Base-by-base conservation (phyloP, 2,888 invertebrate genomes). In the Physocephala rufipes region DNA sequence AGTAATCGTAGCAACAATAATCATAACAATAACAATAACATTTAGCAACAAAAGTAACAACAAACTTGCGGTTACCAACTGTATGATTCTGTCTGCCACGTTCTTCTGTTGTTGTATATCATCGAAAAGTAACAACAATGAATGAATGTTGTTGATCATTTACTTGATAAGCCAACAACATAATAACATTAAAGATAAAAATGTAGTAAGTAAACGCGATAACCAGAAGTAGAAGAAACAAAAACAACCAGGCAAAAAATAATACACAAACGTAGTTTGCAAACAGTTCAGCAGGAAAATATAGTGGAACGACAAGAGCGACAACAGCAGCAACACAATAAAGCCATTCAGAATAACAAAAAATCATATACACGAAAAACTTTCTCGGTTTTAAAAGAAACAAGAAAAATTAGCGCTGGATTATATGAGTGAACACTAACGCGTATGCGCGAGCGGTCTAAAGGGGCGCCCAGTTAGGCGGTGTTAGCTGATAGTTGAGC, bases 71-170 rank as follows among this genome's bases (percentile, higher is more conserved):
- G 36, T 19, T 55, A 71, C 76, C 71, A 59, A 66, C 77, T 77
- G 73, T 71, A 70, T 71, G 72, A 43, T 77, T 76, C 77, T 77
- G 76, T 59, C 74, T 73, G 75, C 77, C 76, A 76, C 70, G 75
- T 74, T 73, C 73, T 76, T 76, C 62, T 71, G 77, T 76, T 77
- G 77, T 77, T 76, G 77, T 74, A 76, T 72, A 76, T 68, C 73
- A 71, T 36, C 67, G 70, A 55, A 74, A 74, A 69, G 70, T 74
- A 76, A 71, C 74, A 76, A 76, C 76, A 73, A 76, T 65, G 70
- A 30, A 13, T 28, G 13, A n/a, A 36, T 36, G 9, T 36, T 36
- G 36, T 36, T 36, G 36, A 36, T 36, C 16, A 16, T 30, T 53
- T 16, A 53, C 15, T 51, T 36, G 15, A 21, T 24, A 53, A 53